A percentile compares a stretch with the other conserved stretches of the same genome.
These are phyloP conservation scores for Meda fulgida DNA, from an alignment of 2,797 vertebrate species.

Conservation along the genomic window DNA sequence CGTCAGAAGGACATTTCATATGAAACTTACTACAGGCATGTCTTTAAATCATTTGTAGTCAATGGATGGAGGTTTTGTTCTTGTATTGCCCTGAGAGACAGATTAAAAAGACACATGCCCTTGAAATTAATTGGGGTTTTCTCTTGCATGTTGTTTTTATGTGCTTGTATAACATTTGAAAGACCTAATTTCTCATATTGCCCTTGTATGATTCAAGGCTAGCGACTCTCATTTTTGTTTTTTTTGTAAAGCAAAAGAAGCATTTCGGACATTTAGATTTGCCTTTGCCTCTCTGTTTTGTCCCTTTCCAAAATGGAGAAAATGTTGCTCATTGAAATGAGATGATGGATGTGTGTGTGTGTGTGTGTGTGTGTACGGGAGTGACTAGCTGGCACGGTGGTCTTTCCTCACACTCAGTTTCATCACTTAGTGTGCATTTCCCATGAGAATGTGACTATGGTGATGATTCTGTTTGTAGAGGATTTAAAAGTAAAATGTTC, in stretches of 20 bases:
- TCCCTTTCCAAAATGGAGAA: conserved; percentile 29
- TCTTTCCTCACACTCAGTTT: conserved; percentile 42
- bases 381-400: conserved; percentile 56
- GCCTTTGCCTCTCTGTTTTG: neutral
- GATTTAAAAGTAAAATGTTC: conserved; percentile 54
- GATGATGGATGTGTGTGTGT: conserved; percentile 37
- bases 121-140: neutral
- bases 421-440: conserved; percentile 54
- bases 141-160: neutral
- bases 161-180: neutral
- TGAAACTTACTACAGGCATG: neutral
- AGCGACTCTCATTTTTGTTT: conserved; percentile 24
- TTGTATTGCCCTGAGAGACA: neutral
- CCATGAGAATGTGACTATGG: conserved; percentile 54
- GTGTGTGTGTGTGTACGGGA: conserved; percentile 11
- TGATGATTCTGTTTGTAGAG: conserved; percentile 46
- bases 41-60: conserved; percentile 11
- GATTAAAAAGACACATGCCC: neutral
- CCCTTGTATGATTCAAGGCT: neutral
- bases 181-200: neutral
- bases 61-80: conserved; percentile 3
- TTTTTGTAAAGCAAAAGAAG: conserved; percentile 18
- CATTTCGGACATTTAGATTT: conserved; percentile 7
- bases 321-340: conserved; percentile 45
- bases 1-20: neutral